A percentile compares a stretch with the other conserved stretches of the same genome.
These are phyloP conservation scores for Pycnonotus jocosus DNA, from an alignment of 2,113 vertebrate species.

Conservation along the genomic window DNA sequence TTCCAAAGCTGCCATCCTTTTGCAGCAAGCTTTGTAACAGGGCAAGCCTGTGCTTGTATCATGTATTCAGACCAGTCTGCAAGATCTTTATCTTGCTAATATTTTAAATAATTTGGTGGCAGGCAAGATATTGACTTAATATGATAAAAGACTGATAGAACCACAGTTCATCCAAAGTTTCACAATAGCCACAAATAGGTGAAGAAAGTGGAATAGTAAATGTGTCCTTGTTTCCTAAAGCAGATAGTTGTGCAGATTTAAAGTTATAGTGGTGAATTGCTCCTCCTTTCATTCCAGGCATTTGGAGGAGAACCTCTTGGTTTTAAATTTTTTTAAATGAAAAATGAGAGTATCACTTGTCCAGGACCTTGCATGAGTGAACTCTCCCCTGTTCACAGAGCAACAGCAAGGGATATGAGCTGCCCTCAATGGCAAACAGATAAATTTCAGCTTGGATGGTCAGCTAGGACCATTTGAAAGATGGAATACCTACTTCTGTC, in stretches of 20 bases:
- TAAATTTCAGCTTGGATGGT: background rate
- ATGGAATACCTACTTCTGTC: background rate
- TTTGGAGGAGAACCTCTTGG: background rate
- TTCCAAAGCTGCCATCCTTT: background rate
- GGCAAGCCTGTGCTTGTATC: background rate
- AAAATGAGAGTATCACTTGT: background rate
- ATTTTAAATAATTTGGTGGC: background rate
- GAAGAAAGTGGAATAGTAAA: background rate
- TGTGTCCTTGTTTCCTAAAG: background rate
- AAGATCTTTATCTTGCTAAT: background rate
- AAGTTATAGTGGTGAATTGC: background rate
- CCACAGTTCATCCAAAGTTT: background rate
- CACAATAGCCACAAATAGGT: background rate
- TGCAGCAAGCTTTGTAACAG: background rate
- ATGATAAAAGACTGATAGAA: background rate
- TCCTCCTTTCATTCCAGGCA: background rate
- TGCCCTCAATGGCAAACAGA: background rate
- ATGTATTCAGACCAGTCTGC: background rate
- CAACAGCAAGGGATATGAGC: background rate
- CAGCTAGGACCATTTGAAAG: background rate
- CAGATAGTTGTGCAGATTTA: background rate
- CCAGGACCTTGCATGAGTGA: background rate
- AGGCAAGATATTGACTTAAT: background rate
- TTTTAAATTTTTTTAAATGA: background rate
- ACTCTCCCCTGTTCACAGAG: background rate